Conservation (phyloP, 2,113 vertebrate genomes). For the Turnix velox region DNA sequence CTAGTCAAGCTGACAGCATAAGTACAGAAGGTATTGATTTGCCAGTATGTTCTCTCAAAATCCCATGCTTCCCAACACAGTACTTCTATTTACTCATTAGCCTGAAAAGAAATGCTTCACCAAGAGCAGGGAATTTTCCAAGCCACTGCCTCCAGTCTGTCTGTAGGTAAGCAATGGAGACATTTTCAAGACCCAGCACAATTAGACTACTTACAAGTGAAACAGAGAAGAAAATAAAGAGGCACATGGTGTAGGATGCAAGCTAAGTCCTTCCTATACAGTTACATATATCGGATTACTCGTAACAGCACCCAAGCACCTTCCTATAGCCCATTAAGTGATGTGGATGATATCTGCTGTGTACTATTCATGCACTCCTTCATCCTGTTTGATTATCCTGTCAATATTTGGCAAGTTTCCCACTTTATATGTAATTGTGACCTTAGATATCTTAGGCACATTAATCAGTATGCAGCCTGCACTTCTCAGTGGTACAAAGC, state of each 20-base stretch:
- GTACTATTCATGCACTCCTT: neutral
- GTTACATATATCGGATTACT: neutral
- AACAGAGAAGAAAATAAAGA: neutral
- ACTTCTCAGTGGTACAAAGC: neutral
- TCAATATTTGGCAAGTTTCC: neutral
- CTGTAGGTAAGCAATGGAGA: neutral
- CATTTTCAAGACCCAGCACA: neutral
- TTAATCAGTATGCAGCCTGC: neutral
- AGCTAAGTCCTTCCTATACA: neutral
- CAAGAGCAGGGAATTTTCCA: neutral
- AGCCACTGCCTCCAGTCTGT: neutral
- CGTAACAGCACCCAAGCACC: neutral
- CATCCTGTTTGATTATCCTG: neutral
- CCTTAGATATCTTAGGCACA: constrained; percentile 9
- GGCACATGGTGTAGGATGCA: neutral
- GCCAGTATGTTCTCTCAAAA: neutral
- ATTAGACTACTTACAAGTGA: neutral
- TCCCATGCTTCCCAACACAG: fast-evolving
- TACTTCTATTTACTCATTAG: neutral
- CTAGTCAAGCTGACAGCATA: neutral
- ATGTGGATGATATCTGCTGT: neutral
- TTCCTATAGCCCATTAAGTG: neutral
- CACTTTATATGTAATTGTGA: neutral
- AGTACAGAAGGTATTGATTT: neutral
- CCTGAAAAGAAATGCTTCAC: neutral